Evolutionary conservation across 1,140 invertebrate species (phyloP).

Genomic region (Orchesella cincta): DNA sequence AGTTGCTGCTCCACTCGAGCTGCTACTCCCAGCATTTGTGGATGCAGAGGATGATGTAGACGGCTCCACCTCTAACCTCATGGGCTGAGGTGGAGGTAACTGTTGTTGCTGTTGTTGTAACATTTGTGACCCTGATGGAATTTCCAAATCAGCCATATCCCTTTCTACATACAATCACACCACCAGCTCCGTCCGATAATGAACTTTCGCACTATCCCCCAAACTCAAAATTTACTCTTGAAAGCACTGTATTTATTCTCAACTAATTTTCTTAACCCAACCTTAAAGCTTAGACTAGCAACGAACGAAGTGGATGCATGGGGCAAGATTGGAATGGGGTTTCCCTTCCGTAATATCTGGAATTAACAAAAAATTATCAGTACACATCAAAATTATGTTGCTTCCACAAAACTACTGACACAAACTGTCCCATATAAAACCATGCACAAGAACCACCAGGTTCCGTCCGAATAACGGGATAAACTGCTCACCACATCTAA

Average conservation of each 20-base stretch:
- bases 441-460: too few species aligned
- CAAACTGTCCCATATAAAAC: too few species aligned
- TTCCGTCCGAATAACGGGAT: too few species aligned
- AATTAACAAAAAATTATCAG: too few species aligned
- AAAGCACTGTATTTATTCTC: background rate
- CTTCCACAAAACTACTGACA: too few species aligned
- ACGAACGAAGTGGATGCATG: too few species aligned
- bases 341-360: too few species aligned
- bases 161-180: background rate
- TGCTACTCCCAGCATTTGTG: background rate
- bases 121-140: background rate
- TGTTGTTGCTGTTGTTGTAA: background rate
- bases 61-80: conserved; percentile 9
- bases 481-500: too few species aligned
- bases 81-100: background rate
- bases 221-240: background rate
- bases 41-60: background rate
- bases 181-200: background rate
- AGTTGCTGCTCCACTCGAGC: background rate
- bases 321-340: too few species aligned
- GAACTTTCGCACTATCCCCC: background rate
- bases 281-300: too few species aligned
- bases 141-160: conserved; percentile 13
- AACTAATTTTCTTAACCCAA: too few species aligned
- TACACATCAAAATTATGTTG: too few species aligned